Percentiles rank a stretch among this genome's conserved stretches.
Conservation (phyloP, 2,888 invertebrate species). For the Plagiodera versicolora region DNA sequence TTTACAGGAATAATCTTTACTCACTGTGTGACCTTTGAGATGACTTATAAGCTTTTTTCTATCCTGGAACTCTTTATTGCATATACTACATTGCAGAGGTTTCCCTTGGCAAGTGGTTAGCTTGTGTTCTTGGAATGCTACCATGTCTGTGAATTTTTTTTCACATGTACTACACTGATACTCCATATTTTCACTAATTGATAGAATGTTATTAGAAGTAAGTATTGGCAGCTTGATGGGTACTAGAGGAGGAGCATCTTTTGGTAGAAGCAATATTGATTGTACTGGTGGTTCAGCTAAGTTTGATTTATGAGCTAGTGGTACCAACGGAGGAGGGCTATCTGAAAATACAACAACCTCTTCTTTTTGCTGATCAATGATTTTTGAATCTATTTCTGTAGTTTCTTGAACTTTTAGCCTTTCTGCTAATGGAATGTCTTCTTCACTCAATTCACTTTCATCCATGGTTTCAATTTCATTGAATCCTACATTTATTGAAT, state of each 20-base stretch:
- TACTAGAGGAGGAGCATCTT: slow-evolving; percentile 48
- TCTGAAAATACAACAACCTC: slow-evolving; percentile 28
- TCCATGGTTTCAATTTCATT: slow-evolving; percentile 42
- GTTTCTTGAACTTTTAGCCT: background rate
- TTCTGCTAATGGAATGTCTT: slow-evolving; percentile 36
- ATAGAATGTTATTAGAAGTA: slow-evolving; percentile 22
- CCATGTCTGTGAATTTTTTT: slow-evolving; percentile 42
- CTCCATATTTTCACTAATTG: slow-evolving; percentile 29
- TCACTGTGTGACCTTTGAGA: slow-evolving; percentile 50
- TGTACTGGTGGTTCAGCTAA: slow-evolving; percentile 15
- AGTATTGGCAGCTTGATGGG: slow-evolving; percentile 45
- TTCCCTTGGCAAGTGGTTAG: slow-evolving; percentile 40
- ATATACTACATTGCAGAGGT: slow-evolving; percentile 48
- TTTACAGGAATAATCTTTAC: slow-evolving; percentile 51
- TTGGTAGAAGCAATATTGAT: slow-evolving; percentile 30
- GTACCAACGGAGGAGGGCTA: slow-evolving; percentile 49
- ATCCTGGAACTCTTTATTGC: slow-evolving; percentile 48
- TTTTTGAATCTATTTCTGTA: slow-evolving; percentile 19
- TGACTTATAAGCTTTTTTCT: slow-evolving; percentile 48
- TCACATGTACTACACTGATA: slow-evolving; percentile 43
- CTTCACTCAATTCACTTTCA: slow-evolving; percentile 31
- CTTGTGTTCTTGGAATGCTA: slow-evolving; percentile 44
- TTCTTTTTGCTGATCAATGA: background rate
- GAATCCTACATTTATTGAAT: slow-evolving; percentile 45
- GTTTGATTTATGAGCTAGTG: slow-evolving; percentile 32